Percentiles rank a stretch among this genome's conserved stretches.
Conservation (phyloP, 2,888 invertebrate genomes). For the Hirtodrosophila confusa region DNA sequence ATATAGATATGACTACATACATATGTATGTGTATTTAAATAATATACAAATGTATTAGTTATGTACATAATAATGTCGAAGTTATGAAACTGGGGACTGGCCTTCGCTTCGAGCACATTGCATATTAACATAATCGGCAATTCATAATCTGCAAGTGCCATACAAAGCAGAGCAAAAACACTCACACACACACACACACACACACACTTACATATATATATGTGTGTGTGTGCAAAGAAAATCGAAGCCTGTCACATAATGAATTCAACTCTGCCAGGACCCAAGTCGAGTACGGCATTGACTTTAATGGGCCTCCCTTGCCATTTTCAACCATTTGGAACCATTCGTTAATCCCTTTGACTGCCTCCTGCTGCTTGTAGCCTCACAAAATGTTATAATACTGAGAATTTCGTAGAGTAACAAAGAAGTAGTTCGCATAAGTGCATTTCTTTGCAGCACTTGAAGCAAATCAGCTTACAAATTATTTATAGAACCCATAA, state of each 20-base stretch:
- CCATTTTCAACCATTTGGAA: slow-evolving; percentile 48
- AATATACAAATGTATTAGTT: slow-evolving; percentile 24
- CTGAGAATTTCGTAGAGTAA: no score
- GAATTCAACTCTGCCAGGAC: slow-evolving; percentile 45
- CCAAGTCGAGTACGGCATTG: slow-evolving; percentile 21
- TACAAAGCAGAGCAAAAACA: slow-evolving; percentile 28
- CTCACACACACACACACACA: background rate
- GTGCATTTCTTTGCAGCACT: no score
- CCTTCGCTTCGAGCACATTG: slow-evolving; percentile 27
- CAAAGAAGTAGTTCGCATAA: no score
- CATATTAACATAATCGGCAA: slow-evolving; percentile 76
- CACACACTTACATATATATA: slow-evolving; percentile 4
- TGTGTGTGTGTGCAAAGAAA: slow-evolving; percentile 19
- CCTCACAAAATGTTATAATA: background rate
- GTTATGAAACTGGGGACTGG: slow-evolving; percentile 35
- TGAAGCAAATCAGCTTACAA: no score
- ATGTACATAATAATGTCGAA: slow-evolving; percentile 55
- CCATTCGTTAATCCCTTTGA: slow-evolving; percentile 1
- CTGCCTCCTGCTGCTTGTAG: slow-evolving; percentile 11
- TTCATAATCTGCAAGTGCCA: slow-evolving; percentile 66
- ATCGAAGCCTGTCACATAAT: slow-evolving; percentile 58
- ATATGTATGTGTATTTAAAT: background rate
- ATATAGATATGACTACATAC: background rate
- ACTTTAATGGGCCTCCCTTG: slow-evolving; percentile 54
- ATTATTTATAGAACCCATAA: no score